Evolutionary conservation across 1,140 invertebrate genomes (phyloP).

Genomic region (Drosophila prosaltans): DNA sequence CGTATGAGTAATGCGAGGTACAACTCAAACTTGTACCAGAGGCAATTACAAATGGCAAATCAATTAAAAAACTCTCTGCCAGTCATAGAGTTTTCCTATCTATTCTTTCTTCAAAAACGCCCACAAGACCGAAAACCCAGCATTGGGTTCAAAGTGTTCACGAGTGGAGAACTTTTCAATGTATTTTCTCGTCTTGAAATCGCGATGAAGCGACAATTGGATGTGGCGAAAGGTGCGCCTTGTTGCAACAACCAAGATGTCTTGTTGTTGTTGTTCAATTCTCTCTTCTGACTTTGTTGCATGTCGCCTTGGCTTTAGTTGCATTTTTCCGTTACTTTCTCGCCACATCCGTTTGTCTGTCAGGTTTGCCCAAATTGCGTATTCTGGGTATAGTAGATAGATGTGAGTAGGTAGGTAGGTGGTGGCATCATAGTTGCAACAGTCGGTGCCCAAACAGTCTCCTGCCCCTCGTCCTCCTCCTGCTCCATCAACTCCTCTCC

Average conservation of each 20-base stretch:
- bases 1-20: conserved; percentile 70
- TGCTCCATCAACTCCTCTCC: too few relatives aligned
- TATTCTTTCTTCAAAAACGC: conserved; percentile 39
- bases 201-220: conserved; percentile 74
- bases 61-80: conserved; percentile 59
- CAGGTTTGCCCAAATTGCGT: conserved; percentile 77
- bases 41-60: conserved; percentile 66
- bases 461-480: not conserved
- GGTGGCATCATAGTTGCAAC: conserved; percentile 42
- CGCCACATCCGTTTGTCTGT: conserved; percentile 73
- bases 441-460: conserved; percentile 25
- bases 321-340: conserved; percentile 73
- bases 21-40: conserved; percentile 19
- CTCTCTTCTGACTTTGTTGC: conserved; percentile 35
- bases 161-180: conserved; percentile 33
- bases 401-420: conserved; percentile 43
- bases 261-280: conserved; percentile 33
- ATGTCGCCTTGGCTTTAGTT: conserved; percentile 33
- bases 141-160: conserved; percentile 70
- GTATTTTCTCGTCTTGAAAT: conserved; percentile 39
- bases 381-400: conserved; percentile 36
- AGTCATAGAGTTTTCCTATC: conserved; percentile 23
- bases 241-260: conserved; percentile 63
- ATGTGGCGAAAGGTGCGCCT: conserved; percentile 77
- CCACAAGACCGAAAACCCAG: conserved; percentile 61